Evolutionary conservation across 2,113 vertebrate genomes (phyloP).

Genomic region (Bos indicus): DNA sequence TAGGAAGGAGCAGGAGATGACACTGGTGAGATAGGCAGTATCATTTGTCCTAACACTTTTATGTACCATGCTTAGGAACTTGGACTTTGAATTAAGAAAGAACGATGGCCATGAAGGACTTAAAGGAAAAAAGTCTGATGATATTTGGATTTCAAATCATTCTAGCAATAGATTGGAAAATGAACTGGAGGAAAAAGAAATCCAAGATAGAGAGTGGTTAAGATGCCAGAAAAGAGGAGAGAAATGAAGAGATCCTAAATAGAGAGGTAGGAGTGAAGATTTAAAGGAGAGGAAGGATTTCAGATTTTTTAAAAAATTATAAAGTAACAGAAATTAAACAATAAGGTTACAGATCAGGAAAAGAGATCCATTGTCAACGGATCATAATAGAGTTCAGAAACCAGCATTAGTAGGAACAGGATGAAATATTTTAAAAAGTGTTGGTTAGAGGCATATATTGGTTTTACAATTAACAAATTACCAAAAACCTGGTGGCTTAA

Average conservation of each 20-base stretch:
- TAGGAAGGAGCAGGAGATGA: not conserved
- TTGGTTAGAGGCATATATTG: not conserved
- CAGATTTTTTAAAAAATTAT: not conserved
- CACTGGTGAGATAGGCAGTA: not conserved
- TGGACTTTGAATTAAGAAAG: not conserved
- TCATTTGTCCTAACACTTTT: not conserved
- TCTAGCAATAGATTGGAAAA: not conserved
- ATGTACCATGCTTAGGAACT: not conserved
- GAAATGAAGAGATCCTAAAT: not conserved
- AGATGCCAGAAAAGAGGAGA: not conserved
- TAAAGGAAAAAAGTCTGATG: not conserved
- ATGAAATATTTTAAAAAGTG: not conserved
- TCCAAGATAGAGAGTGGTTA: not conserved
- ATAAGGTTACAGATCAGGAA: not conserved
- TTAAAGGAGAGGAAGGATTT: not conserved
- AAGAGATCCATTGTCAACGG: not conserved
- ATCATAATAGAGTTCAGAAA: not conserved
- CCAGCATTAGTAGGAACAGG: not conserved
- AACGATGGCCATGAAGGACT: not conserved
- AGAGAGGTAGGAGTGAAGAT: not conserved
- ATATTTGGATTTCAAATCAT: slow-evolving; percentile 16
- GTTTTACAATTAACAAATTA: not conserved
- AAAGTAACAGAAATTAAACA: not conserved
- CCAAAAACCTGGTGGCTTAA: not conserved
- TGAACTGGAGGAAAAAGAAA: not conserved